These are phyloP conservation scores for Melanotaenia maccullochi DNA, from an alignment of 2,797 vertebrate genomes.

Conservation along the genomic window DNA sequence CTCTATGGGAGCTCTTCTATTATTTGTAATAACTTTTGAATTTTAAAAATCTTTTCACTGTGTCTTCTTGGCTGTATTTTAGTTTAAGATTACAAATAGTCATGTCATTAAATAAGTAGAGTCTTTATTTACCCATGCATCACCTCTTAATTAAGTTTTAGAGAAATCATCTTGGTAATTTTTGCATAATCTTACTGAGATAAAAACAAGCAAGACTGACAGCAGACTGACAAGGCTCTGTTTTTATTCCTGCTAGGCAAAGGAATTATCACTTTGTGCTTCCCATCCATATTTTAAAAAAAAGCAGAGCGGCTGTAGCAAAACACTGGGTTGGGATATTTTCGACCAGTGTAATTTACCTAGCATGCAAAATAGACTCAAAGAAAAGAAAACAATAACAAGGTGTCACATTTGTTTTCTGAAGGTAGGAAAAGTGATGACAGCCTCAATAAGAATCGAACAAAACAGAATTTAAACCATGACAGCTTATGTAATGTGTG, in stretches of 20 bases:
- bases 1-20: slow-evolving; percentile 7
- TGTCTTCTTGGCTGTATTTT: slow-evolving; percentile 6
- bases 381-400: slow-evolving; percentile 32
- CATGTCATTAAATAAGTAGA: neutral
- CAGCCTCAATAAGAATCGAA: slow-evolving; percentile 31
- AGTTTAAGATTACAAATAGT: slow-evolving; percentile 21
- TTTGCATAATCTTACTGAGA: neutral
- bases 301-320: slow-evolving; percentile 6
- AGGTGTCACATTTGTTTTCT: slow-evolving; percentile 53
- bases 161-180: neutral
- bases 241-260: neutral
- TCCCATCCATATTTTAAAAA: slow-evolving; percentile 14
- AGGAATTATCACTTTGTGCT: slow-evolving; percentile 9
- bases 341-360: slow-evolving; percentile 28
- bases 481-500: slow-evolving; percentile 15
- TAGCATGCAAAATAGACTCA: slow-evolving; percentile 21
- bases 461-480: slow-evolving; percentile 45
- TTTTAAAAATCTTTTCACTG: slow-evolving; percentile 10
- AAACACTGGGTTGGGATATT: slow-evolving; percentile 29
- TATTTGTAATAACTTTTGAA: slow-evolving; percentile 26
- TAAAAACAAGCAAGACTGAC: neutral
- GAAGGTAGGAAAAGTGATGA: slow-evolving; percentile 33
- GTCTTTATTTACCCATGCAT: neutral
- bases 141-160: neutral
- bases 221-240: neutral